Evolutionary conservation across 2,888 invertebrate genomes (phyloP), one percentile per base, ranked within the genome.

Genomic region (Alviniconcha strummeri): DNA sequence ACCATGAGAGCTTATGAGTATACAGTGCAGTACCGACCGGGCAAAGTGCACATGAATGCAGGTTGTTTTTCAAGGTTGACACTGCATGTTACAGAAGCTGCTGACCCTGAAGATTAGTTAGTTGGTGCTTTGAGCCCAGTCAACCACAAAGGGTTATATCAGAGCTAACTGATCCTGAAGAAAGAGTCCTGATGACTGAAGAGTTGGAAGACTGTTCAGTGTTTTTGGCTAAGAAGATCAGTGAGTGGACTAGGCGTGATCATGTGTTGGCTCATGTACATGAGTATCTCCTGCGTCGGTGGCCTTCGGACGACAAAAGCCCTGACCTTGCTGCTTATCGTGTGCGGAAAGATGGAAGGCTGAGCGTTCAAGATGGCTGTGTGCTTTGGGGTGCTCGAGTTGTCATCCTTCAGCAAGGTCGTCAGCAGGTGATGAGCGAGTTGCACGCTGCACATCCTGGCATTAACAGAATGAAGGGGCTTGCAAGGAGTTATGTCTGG

Each of bases 361-460:
- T 76, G 17, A 74, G 75, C 77, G 7, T 86, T 54, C 64, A 81
- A 8, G 19, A 84, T n/a, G 81, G 83, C 5, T 86, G 85, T 80
- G 7, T 86, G 52, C 71, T 85, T 5, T 86, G 85, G 81, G 85
- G 85, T 9, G 54, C 55, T 15, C 72, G 82, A 17, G 80, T 85
- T 1, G 64, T 85, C 5, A 80, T 86, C 19, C 85, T 83, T 19
- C 71, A 36, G 60, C n/a, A 60, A 56, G 57, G 36, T 6, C 78
- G 57, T 17, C 56, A 80, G 15, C 19, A 74, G 54, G 52, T 85
- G 36, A 55, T 86, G 19, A 11, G 74, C 0, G 82, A 82, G 60
- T 57, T 86, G 52, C 86, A 87, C 52, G 69, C 71, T 5, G 72
- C 78, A 17, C 87, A 87, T 71, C 72, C 77, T 8, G 85, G 86